Base-by-base conservation (phyloP, 2,888 invertebrate species). In the Sarcophaga rosellei region DNA sequence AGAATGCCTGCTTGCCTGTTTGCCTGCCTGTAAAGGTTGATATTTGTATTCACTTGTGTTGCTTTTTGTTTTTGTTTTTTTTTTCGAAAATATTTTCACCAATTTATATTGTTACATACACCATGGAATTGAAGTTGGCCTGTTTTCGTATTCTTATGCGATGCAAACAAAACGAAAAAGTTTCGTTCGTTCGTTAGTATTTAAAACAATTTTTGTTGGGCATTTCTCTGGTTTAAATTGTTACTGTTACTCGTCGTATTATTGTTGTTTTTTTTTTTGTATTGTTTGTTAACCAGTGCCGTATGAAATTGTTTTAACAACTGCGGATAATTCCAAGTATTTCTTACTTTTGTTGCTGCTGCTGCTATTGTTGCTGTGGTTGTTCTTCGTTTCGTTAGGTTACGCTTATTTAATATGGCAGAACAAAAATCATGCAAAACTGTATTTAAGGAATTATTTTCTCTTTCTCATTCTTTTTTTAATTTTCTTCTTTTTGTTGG, bases 301-400 rank as follows among this genome's bases (percentile, higher is more conserved):
- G 74, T 21, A 35, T 65, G 44, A 81, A 85, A 75, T 75, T 63
- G 63, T 75, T 81, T 57, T 61, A 78, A 66, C 78, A 61, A 81
- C 78, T 82, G 85, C 66, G 78, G 65, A 85, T 78, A 82, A 85
- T 85, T 81, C 78, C 53, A 85, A 79, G 62, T 66, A 79, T 82
- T 75, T 85, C 57, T 12, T 59, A 53, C 57, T 45, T 62, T 20
- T 57, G 6, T 21, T 66, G 45, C 35, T 62, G 35, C 17, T 44
- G 65, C 44, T 17, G 15, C 3, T 68, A 11, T 45, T 45, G n/a
- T 63, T 76, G 10, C 10, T 72, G 59, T 53, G 12, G 17, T 79
- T 25, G n/a, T n/a, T n/a, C n/a, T 53, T 17, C 17, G 53, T 53
- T 53, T 53, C 1, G 0, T 1, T 17, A 53, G 53, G 53, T 15